Conservation (phyloP, 2,113 vertebrate genomes). For the Megalops atlanticus region DNA sequence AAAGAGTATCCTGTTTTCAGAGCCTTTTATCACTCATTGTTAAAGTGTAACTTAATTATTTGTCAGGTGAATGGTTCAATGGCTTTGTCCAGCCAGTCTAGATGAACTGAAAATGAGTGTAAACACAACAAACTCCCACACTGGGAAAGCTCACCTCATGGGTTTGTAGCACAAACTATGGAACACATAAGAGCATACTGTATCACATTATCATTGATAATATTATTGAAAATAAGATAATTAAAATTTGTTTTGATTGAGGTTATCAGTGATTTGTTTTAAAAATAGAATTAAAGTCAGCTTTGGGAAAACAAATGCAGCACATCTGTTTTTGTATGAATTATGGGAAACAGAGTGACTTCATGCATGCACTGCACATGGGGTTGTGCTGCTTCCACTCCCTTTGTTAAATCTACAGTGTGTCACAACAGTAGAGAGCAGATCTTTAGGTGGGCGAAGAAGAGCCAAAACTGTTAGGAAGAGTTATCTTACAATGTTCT, state of each 20-base stretch:
- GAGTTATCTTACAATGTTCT: not conserved
- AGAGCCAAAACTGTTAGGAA: not conserved
- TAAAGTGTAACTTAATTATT: slow-evolving; percentile 21
- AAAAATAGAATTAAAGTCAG: not conserved
- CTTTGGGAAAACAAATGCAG: not conserved
- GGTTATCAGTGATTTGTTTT: not conserved
- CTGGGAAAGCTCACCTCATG: not conserved
- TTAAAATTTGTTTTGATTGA: slow-evolving; percentile 11
- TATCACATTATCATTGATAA: not conserved
- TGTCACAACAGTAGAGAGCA: not conserved
- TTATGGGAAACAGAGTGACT: not conserved
- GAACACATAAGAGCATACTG: not conserved
- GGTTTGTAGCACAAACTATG: not conserved
- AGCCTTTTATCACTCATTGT: slow-evolving; percentile 20
- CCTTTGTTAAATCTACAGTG: not conserved
- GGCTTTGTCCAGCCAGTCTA: not conserved
- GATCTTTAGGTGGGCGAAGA: not conserved
- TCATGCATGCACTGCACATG: not conserved
- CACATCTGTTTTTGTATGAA: slow-evolving; percentile 2
- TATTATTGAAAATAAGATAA: not conserved
- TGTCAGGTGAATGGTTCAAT: slow-evolving; percentile 22
- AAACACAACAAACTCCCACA: not conserved
- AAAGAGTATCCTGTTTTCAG: not conserved
- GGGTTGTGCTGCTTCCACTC: not conserved
- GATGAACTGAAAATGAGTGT: not conserved